Conservation (phyloP, 2,797 vertebrate species). For the Moxostoma hubbsi region DNA sequence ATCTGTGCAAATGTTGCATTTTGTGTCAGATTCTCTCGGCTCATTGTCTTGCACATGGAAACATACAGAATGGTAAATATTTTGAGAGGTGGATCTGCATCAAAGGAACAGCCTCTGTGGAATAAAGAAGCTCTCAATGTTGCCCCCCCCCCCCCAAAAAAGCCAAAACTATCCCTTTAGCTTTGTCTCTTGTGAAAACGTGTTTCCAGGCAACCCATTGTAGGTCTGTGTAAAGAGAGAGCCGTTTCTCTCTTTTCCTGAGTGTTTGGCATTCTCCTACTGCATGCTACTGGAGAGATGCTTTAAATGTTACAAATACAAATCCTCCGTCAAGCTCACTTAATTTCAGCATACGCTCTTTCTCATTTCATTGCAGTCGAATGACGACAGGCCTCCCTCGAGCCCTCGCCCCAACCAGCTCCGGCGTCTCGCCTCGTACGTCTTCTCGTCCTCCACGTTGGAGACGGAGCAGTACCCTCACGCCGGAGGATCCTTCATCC, state of each 20-base stretch:
- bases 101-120: slow-evolving; percentile 30
- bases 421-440: slow-evolving; percentile 97
- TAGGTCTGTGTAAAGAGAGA: slow-evolving; percentile 41
- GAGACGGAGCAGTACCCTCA: slow-evolving; percentile 98
- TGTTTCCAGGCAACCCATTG: slow-evolving; percentile 49
- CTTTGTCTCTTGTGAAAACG: slow-evolving; percentile 37
- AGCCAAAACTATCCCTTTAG: slow-evolving; percentile 33
- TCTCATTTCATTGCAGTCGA: slow-evolving; percentile 71
- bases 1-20: slow-evolving; percentile 7
- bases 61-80: slow-evolving; percentile 16
- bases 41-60: slow-evolving; percentile 48
- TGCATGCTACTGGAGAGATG: slow-evolving; percentile 52
- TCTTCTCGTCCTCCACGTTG: slow-evolving; percentile 98
- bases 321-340: background rate
- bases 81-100: slow-evolving; percentile 13
- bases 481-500: slow-evolving; percentile 90
- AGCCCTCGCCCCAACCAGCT: slow-evolving; percentile 93
- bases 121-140: slow-evolving; percentile 34
- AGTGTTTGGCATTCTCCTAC: slow-evolving; percentile 52
- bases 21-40: slow-evolving; percentile 20
- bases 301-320: slow-evolving; percentile 42
- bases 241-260: slow-evolving; percentile 39
- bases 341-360: slow-evolving; percentile 9
- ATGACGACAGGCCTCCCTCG: slow-evolving; percentile 85
- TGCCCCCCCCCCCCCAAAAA: slow-evolving; percentile 37